These are phyloP conservation scores for Pheosia gnoma DNA, from an alignment of 2,888 invertebrate genomes.

Conservation along the genomic window DNA sequence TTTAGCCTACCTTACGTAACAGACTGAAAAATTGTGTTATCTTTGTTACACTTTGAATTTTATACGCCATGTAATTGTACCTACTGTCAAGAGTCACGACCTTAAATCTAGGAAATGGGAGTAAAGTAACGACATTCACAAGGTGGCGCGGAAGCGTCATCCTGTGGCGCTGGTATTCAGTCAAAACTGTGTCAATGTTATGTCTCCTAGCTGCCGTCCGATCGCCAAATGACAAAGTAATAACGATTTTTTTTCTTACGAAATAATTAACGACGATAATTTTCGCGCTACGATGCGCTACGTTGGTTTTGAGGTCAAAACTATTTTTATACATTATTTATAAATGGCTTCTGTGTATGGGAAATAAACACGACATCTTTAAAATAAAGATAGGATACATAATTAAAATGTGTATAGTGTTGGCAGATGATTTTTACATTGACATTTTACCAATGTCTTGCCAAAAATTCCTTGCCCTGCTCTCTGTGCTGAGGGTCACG, in stretches of 20 bases:
- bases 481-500: too few species aligned
- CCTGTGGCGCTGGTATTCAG: constrained; percentile 47
- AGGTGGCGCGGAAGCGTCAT: constrained; percentile 47
- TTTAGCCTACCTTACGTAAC: too few species aligned
- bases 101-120: constrained; percentile 53
- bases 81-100: constrained; percentile 22
- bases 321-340: constrained; percentile 56
- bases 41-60: neutral
- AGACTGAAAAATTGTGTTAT: too few species aligned
- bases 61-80: constrained; percentile 24
- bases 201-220: constrained; percentile 55
- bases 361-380: constrained; percentile 19
- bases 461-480: too few species aligned
- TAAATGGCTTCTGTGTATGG: constrained; percentile 30
- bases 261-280: constrained; percentile 67
- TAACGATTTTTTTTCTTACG: constrained; percentile 59
- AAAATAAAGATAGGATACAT: neutral
- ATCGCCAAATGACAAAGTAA: constrained; percentile 61
- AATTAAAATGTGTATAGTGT: too few species aligned
- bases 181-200: constrained; percentile 79
- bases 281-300: constrained; percentile 81
- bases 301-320: constrained; percentile 69
- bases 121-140: constrained; percentile 48
- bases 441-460: too few species aligned
- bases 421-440: too few species aligned